phyloP scores from a whole-genome alignment of 2,888 invertebrate genomes.

The Cerastis leucographa region DNA sequence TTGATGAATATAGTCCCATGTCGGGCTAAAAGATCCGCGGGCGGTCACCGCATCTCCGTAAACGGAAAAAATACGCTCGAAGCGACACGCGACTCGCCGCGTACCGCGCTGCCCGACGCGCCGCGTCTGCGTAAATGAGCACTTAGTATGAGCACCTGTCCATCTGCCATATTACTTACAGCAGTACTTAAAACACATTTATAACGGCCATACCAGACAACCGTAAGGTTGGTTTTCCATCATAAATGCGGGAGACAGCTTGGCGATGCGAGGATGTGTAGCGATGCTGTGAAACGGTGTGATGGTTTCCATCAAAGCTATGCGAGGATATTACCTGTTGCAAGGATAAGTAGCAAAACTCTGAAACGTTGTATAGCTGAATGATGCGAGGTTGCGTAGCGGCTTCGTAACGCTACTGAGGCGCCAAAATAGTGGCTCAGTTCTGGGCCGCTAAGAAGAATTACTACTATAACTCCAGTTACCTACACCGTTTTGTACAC shows the following conservation, averaged over 20 bases:
- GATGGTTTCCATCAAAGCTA: background rate
- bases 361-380: background rate
- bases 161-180: slow-evolving; percentile 15
- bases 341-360: too few relatives aligned
- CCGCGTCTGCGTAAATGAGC: too few relatives aligned
- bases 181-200: background rate
- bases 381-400: background rate
- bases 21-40: too few relatives aligned
- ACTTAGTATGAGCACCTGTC: slow-evolving; percentile 7
- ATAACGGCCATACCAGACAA: slow-evolving; percentile 18
- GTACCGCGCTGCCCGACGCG: too few relatives aligned
- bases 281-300: background rate
- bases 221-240: slow-evolving; percentile 5
- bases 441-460: too few relatives aligned
- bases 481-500: background rate
- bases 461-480: background rate
- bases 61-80: too few relatives aligned
- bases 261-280: background rate
- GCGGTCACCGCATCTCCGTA: too few relatives aligned
- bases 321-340: background rate
- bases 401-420: background rate
- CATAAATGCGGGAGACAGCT: background rate
- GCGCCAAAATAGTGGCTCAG: too few relatives aligned
- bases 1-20: too few relatives aligned
- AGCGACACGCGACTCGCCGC: too few relatives aligned